Evolutionary conservation across 2,797 vertebrate genomes (phyloP).

Genomic region (Danio albolineatus): DNA sequence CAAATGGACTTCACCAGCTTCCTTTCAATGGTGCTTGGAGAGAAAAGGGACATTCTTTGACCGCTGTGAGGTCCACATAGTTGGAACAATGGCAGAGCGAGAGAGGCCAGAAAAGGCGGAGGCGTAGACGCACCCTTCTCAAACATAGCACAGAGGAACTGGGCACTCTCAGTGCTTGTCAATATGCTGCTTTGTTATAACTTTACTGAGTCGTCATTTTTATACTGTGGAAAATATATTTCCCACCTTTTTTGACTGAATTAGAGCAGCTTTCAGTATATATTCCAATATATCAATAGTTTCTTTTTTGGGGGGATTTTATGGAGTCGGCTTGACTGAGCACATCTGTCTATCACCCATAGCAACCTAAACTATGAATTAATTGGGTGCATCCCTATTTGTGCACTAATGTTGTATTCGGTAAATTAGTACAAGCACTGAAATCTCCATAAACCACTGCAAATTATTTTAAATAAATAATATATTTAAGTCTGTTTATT

Average conservation of each 20-base stretch:
- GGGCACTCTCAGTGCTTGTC: conserved; percentile 27
- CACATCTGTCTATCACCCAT: background rate
- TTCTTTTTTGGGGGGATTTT: too few species aligned
- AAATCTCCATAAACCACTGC: too few species aligned
- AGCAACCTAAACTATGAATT: too few species aligned
- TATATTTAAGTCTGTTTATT: too few species aligned
- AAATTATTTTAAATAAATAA: too few species aligned
- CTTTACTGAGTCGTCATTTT: background rate
- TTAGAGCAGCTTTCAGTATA: too few species aligned
- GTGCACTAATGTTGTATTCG: too few species aligned
- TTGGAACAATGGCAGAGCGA: conserved; percentile 50
- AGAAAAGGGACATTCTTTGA: conserved; percentile 63
- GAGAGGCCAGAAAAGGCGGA: conserved; percentile 9
- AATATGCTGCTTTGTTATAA: conserved; percentile 7
- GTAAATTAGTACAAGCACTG: too few species aligned
- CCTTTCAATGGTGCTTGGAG: conserved; percentile 35
- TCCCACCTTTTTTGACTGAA: too few species aligned
- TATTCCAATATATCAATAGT: too few species aligned
- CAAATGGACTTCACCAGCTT: conserved; percentile 1
- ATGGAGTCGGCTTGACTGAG: too few species aligned
- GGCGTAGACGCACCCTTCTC: conserved; percentile 44
- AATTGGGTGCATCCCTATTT: too few species aligned
- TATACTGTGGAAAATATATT: background rate
- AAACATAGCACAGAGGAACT: conserved; percentile 48
- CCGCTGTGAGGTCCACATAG: conserved; percentile 42